These are phyloP conservation scores for Linyphia triangularis DNA, from an alignment of 2,888 invertebrate species.

Conservation along the genomic window DNA sequence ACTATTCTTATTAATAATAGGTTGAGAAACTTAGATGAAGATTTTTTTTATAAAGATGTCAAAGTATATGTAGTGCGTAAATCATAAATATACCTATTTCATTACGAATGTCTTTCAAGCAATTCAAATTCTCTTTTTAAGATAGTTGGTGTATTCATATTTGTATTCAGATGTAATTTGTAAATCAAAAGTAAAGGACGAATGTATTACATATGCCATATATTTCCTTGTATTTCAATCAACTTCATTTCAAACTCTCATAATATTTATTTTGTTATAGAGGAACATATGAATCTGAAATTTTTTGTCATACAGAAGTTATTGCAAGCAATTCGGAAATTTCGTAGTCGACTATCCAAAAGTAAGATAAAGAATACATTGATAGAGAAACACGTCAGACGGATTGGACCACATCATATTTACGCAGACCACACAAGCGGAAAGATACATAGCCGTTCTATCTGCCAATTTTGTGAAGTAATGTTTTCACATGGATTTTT, in stretches of 20 bases:
- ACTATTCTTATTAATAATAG: too few relatives aligned
- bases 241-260: neutral
- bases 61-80: too few relatives aligned
- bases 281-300: neutral
- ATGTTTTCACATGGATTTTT: slow-evolving; percentile 15
- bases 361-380: neutral
- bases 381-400: neutral
- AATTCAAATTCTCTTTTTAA: too few relatives aligned
- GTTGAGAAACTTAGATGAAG: too few relatives aligned
- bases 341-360: neutral
- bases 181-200: too few relatives aligned
- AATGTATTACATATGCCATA: too few relatives aligned
- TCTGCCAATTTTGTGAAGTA: slow-evolving; percentile 1
- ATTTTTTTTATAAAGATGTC: too few relatives aligned
- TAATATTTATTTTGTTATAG: neutral
- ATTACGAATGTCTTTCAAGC: too few relatives aligned
- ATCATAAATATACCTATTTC: too few relatives aligned
- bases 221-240: too few relatives aligned
- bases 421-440: slow-evolving; percentile 28
- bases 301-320: neutral
- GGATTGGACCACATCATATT: neutral
- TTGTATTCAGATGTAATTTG: too few relatives aligned
- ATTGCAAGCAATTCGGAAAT: neutral
- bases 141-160: too few relatives aligned
- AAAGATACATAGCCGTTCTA: neutral